Base-by-base conservation (phyloP, 1,140 invertebrate genomes). In the Acromyrmex heyeri region DNA sequence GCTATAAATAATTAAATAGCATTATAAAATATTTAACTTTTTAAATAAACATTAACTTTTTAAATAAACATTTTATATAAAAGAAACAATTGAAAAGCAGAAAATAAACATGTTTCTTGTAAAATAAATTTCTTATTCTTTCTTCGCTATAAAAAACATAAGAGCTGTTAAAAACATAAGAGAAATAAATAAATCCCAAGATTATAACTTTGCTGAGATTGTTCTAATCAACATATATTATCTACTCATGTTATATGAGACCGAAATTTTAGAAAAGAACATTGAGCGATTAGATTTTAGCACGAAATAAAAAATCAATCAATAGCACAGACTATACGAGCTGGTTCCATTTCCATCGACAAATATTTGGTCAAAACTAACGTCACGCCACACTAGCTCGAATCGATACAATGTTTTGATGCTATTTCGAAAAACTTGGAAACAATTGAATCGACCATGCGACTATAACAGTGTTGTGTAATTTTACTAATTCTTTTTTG, bases 321-420 rank as follows among this genome's bases (percentile, higher is more conserved):
- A 75, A 85, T 76, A 82, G 75, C 50, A 76, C 55, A 27, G 78
- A 57, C 61, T 76, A 83, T 59, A 50, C 76, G 83, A 72, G 50
- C 88, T 73, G 73, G 87, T 90, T 90, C 75, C 79, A 90, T 90
- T 90, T 64, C 88, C 88, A 79, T 90, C 86, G 75, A 72, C 88
- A 90, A 90, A 90, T 90, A 90, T 90, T 90, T 90, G 89, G 78
- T 90, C 88, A 90, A 90, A 90, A 90, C 86, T 90, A 86, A 90
- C 89, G 88, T 90, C 86, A 90, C 86, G 86, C 64, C 34, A 44
- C 85, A 72, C 89, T 79, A 72, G 65, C 75, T 67, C 78, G 72
- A 67, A 81, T 72, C 79, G 67, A 72, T 82, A 55, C 79, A 86
- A 55, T 70, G 44, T 77, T 79, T 72, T 57, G 65, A 75, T 86